Conservation (phyloP, 2,888 invertebrate species). For the Aphidoletes aphidimyza region DNA sequence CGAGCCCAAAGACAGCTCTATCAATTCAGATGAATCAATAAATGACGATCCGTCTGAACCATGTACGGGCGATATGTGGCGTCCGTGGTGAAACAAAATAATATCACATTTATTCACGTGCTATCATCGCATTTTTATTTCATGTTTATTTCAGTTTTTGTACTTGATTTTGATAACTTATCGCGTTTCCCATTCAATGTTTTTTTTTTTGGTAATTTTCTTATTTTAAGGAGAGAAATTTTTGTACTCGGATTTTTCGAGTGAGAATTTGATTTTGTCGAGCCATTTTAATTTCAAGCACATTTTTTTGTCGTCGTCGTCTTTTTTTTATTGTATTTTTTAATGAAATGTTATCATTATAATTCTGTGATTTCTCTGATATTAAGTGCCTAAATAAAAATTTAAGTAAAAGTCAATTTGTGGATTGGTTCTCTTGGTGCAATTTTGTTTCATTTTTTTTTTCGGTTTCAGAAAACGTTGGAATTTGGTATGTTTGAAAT, state of each 20-base stretch:
- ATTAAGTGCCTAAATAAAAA: slow-evolving; percentile 54
- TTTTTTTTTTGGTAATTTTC: neutral
- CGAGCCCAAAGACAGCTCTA: slow-evolving; percentile 56
- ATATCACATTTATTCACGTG: neutral
- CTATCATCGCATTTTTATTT: neutral
- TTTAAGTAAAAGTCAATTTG: neutral
- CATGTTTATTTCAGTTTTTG: neutral
- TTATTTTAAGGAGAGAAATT: neutral
- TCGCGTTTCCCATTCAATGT: neutral
- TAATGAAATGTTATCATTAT: neutral
- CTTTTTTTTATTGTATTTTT: neutral
- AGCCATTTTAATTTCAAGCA: neutral
- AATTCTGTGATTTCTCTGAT: slow-evolving; percentile 50
- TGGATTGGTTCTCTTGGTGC: too few species aligned
- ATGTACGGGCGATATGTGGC: slow-evolving; percentile 69
- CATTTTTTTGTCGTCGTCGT: too few species aligned
- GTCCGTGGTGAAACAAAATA: slow-evolving; percentile 71
- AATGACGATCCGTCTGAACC: slow-evolving; percentile 59
- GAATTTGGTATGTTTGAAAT: too few species aligned
- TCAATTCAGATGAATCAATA: slow-evolving; percentile 60
- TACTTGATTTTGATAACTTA: slow-evolving; percentile 18
- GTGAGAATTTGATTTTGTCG: neutral
- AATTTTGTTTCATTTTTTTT: too few species aligned
- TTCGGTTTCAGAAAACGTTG: too few species aligned
- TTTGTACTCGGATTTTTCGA: neutral